Conservation (phyloP, 2,888 invertebrate species). For the Euspilapteryx auroguttella region DNA sequence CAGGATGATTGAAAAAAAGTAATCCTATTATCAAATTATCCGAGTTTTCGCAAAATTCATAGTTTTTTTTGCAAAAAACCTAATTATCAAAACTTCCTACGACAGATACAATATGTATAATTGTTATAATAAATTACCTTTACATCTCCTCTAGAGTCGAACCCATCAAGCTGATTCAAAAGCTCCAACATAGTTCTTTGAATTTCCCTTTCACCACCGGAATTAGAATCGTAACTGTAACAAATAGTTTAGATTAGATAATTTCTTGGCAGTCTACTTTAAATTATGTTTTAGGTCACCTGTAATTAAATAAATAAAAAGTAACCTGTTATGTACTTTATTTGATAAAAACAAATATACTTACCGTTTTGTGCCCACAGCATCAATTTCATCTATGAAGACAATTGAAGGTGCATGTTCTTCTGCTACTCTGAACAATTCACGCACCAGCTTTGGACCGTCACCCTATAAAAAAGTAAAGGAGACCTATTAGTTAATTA, state of each 20-base stretch:
- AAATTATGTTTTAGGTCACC: not conserved
- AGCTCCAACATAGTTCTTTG: slow-evolving; percentile 99
- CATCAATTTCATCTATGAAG: slow-evolving; percentile 99
- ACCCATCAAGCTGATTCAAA: slow-evolving; percentile 97
- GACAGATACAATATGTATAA: no score
- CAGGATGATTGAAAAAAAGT: no score
- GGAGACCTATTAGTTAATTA: not conserved
- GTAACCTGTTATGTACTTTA: not conserved
- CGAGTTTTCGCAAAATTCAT: no score
- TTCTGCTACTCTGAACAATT: slow-evolving; percentile 98
- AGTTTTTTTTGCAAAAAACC: no score
- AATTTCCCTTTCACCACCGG: slow-evolving; percentile 98
- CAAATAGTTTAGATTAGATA: no score
- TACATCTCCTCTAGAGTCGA: slow-evolving; percentile 94
- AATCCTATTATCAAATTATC: no score
- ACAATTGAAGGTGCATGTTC: slow-evolving; percentile 99
- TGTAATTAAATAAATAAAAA: not conserved
- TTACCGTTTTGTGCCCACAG: slow-evolving; percentile 93
- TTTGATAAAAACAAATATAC: not conserved
- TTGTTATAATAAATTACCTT: slow-evolving; percentile 74
- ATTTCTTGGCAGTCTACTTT: no score
- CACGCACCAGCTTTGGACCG: slow-evolving; percentile 97
- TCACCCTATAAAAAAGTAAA: slow-evolving; percentile 70
- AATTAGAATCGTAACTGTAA: slow-evolving; percentile 90
- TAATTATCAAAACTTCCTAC: no score